A percentile compares a stretch with the other conserved stretches of the same genome.
These are phyloP conservation scores for Lerema accius DNA, from an alignment of 1,140 invertebrate genomes.

Conservation along the genomic window DNA sequence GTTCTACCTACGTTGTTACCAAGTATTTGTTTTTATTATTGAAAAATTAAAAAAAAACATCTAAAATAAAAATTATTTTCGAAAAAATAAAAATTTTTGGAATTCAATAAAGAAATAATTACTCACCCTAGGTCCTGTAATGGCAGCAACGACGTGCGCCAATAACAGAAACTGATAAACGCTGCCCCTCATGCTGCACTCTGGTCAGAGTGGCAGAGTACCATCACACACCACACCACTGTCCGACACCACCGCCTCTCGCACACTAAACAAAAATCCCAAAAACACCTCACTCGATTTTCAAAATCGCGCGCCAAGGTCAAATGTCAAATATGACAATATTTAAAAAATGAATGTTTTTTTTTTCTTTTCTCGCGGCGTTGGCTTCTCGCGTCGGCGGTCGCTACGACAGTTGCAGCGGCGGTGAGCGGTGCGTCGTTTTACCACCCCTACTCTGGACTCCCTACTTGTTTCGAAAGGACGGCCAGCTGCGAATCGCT, in stretches of 20 bases:
- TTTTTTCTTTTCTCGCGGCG: constrained; percentile 46
- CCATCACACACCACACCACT: constrained; percentile 71
- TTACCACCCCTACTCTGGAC: constrained; percentile 76
- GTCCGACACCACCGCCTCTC: constrained; percentile 43
- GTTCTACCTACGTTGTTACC: too few species aligned
- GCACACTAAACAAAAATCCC: constrained; percentile 42
- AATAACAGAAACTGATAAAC: constrained; percentile 67
- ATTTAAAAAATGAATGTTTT: not conserved
- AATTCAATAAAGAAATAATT: too few species aligned
- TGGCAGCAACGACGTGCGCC: constrained; percentile 72
- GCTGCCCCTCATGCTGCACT: constrained; percentile 76
- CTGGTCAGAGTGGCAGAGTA: constrained; percentile 72
- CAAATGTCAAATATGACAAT: constrained; percentile 48
- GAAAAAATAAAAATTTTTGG: constrained; percentile 9
- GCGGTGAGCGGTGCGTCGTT: constrained; percentile 61
- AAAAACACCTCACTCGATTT: constrained; percentile 43
- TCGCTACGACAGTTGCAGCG: constrained; percentile 57
- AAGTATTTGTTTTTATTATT: too few species aligned
- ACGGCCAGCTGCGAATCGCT: constrained; percentile 48
- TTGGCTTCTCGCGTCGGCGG: constrained; percentile 58
- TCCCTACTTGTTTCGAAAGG: constrained; percentile 79
- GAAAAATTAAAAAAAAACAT: too few species aligned
- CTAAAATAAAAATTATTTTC: too few species aligned
- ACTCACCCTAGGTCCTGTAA: constrained; percentile 76
- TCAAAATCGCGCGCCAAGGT: constrained; percentile 37